Conservation (phyloP, 1,140 invertebrate genomes). For the Mya arenaria region DNA sequence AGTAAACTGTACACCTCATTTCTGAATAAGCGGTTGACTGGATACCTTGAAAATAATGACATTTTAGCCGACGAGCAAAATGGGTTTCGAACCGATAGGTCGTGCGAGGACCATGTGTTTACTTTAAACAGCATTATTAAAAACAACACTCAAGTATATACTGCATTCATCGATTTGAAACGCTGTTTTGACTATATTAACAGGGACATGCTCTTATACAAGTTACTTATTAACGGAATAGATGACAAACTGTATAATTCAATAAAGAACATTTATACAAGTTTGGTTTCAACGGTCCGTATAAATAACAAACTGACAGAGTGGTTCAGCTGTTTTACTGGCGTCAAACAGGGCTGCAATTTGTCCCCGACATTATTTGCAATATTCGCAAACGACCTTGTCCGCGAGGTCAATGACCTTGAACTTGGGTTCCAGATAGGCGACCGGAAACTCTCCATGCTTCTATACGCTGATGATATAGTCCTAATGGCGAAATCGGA, state of each 20-base stretch:
- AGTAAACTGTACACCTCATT: neutral
- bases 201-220: neutral
- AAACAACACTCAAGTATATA: neutral
- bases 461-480: constrained; percentile 50
- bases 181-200: constrained; percentile 32
- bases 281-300: neutral
- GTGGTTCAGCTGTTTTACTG: constrained; percentile 1
- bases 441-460: neutral
- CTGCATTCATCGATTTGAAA: constrained; percentile 17
- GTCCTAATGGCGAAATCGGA: constrained; percentile 31
- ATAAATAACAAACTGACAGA: constrained; percentile 2
- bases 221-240: constrained; percentile 8
- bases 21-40: neutral
- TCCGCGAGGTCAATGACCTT: neutral
- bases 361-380: constrained; percentile 40
- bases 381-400: no score
- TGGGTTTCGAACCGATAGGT: constrained; percentile 12
- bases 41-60: neutral
- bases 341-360: constrained; percentile 37
- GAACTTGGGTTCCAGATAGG: constrained; percentile 1
- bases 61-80: constrained; percentile 18
- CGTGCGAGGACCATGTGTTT: constrained; percentile 43
- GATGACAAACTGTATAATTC: constrained; percentile 26
- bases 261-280: constrained; percentile 8
- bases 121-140: constrained; percentile 13